phyloP scores from a whole-genome alignment of 2,113 vertebrate species.

The Tauraco erythrolophus region DNA sequence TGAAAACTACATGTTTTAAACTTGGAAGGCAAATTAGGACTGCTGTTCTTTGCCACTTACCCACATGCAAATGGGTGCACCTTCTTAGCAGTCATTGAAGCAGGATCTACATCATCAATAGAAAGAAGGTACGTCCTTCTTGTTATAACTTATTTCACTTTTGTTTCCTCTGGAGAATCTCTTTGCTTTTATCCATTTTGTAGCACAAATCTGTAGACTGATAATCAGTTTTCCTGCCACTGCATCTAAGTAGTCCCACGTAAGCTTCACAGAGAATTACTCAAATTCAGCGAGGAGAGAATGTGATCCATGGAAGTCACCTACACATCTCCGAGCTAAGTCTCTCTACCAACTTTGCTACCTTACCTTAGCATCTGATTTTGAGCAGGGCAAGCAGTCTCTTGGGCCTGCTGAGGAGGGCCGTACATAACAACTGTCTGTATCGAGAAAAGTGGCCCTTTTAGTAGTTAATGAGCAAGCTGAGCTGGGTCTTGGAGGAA shows the following conservation, averaged over 20 bases:
- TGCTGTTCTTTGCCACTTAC: neutral
- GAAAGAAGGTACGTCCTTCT: neutral
- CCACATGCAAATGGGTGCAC: neutral
- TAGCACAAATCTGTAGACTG: neutral
- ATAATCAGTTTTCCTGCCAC: neutral
- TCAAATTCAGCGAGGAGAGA: neutral
- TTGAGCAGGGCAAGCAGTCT: constrained; percentile 74
- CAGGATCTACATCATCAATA: neutral
- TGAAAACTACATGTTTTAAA: neutral
- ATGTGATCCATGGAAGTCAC: neutral
- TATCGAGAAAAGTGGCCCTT: constrained; percentile 78
- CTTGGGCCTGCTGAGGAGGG: constrained; percentile 79
- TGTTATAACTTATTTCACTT: neutral
- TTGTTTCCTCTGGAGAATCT: neutral
- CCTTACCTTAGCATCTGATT: constrained; percentile 85
- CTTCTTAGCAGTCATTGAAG: neutral
- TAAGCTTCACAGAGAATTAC: neutral
- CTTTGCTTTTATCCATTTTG: neutral
- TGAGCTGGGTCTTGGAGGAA: constrained; percentile 80
- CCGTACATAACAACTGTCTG: constrained; percentile 77
- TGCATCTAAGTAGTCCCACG: neutral
- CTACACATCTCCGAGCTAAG: neutral
- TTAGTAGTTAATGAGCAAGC: constrained; percentile 81
- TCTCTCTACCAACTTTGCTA: constrained; percentile 33
- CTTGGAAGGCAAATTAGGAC: neutral